phyloP scores from a whole-genome alignment of 2,888 invertebrate genomes.

The Holacanthella duospinosa region DNA sequence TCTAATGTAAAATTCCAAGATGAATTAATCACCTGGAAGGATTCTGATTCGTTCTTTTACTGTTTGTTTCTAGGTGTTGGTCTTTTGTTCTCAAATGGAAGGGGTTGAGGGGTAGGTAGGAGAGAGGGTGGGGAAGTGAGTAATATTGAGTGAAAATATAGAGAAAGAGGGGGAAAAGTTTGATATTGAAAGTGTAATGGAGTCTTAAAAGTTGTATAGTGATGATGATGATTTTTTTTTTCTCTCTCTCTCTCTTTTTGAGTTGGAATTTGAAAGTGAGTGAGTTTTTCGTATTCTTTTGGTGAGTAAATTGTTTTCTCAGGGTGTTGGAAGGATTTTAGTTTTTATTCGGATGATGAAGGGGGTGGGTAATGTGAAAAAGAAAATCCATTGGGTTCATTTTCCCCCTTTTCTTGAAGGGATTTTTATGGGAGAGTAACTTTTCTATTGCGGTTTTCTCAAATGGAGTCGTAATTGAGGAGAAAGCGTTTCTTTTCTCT shows the following conservation, averaged over 20 bases:
- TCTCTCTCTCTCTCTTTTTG: no score
- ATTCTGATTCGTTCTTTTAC: constrained; percentile 1
- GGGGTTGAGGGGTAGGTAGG: neutral
- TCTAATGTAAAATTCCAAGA: neutral
- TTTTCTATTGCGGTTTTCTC: constrained; percentile 20
- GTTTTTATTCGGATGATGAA: constrained; percentile 3
- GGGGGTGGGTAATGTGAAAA: constrained; percentile 15
- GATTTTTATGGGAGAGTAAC: constrained; percentile 24
- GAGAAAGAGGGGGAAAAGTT: neutral
- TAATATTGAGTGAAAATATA: neutral
- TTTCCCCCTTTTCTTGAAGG: constrained; percentile 2
- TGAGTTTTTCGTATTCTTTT: neutral
- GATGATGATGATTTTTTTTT: neutral
- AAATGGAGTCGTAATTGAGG: constrained; percentile 19
- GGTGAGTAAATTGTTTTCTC: neutral
- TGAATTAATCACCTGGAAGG: neutral
- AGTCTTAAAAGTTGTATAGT: constrained; percentile 1
- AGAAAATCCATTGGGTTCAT: constrained; percentile 20
- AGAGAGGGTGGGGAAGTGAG: no score
- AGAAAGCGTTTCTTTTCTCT: constrained; percentile 9
- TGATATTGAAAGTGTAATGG: constrained; percentile 4
- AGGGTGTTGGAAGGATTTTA: neutral
- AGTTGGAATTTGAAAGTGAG: no score
- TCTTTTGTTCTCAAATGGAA: neutral
- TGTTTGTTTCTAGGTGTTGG: no score